Evolutionary conservation across 2,888 invertebrate species (phyloP), one percentile per base, ranked within the genome.

Genomic region (Harmothoe impar): DNA sequence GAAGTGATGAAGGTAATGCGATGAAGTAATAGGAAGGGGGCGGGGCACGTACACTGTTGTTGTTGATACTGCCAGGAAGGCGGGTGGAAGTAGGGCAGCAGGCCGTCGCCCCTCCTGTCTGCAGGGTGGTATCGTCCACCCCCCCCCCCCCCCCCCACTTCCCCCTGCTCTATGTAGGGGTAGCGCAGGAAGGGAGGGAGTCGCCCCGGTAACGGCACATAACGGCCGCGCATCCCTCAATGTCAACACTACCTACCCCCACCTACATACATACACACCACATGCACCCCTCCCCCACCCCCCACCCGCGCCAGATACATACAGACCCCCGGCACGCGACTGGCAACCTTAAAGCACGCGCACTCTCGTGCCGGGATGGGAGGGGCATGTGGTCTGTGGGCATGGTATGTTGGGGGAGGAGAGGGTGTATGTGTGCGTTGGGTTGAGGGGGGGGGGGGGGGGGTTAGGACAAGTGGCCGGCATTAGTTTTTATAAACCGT

Each of bases 81-180:
- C 31, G 77, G 35, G 35, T 33, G 33, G 81, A 81, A 81, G 81
- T 81, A 81, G 81, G 81, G 33, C 81, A 81, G 81, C 15, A 7
- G 5, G 35, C 23, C 35, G 81, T 17, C 81, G 7, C 81, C 81
- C 81, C 81, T 81, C 23, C 81, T 43, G 81, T 77, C 77, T 77
- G 77, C 10, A 3, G 77, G 77, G 31, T 77, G 77, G 77, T 77
- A 77, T 20, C 77, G 77, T 25, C 77, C 77, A 25, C 3, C 17
- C 3, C 25, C 31, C 5, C 7, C 77, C 29, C 77, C 29, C 77
- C 77, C 17, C 77, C 31, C 31, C 77, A 10, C 29, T 25, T 5
- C 5, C 29, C 31, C n/a, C 25, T 25, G 77, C 1, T n/a, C 17
- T 10, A 20, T 62, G 62, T 23, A 29, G 72, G 72, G 7, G 25